These are phyloP conservation scores for Micronisus gabar DNA, from an alignment of 2,113 vertebrate species.

Conservation along the genomic window DNA sequence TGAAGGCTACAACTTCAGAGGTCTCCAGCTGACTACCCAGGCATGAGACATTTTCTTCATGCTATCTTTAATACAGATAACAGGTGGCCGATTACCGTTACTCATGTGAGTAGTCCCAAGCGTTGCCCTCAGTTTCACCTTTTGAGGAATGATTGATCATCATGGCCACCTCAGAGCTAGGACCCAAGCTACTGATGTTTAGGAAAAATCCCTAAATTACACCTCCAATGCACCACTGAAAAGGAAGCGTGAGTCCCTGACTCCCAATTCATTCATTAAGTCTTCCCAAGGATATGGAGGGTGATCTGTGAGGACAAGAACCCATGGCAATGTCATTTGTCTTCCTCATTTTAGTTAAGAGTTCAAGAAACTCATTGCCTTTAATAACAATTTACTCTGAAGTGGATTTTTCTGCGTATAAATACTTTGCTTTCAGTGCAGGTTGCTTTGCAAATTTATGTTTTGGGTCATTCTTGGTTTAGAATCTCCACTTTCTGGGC, in stretches of 20 bases:
- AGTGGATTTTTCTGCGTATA: not conserved
- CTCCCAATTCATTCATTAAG: not conserved
- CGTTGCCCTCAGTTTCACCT: not conserved
- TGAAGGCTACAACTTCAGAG: not conserved
- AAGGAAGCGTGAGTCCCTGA: not conserved
- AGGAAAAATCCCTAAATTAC: not conserved
- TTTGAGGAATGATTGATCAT: not conserved
- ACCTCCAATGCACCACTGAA: not conserved
- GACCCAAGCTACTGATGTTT: not conserved
- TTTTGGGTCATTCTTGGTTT: not conserved
- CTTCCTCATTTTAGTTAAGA: not conserved
- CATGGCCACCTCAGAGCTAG: not conserved
- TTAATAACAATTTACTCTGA: not conserved
- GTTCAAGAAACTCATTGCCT: not conserved
- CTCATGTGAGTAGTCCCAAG: not conserved
- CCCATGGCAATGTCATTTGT: not conserved
- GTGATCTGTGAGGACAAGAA: not conserved
- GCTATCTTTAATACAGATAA: not conserved
- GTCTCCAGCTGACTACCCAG: not conserved
- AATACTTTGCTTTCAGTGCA: not conserved
- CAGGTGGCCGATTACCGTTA: not conserved
- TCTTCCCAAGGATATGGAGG: not conserved
- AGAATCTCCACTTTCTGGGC: not conserved
- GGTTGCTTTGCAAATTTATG: not conserved
- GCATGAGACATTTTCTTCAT: not conserved